Conservation (phyloP, 2,113 vertebrate genomes). For the Bothrops jararaca region DNA sequence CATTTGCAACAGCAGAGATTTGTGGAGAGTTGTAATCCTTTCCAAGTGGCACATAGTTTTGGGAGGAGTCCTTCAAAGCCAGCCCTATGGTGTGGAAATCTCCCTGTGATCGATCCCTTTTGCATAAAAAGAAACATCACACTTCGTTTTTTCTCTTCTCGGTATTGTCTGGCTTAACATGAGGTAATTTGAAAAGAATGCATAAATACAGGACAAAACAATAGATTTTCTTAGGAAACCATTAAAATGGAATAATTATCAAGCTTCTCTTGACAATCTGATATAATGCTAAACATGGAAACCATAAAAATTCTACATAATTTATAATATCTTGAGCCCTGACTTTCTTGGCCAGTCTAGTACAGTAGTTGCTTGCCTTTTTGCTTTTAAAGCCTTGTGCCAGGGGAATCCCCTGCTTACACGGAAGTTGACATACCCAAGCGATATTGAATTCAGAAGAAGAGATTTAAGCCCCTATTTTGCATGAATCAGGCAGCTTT, state of each 20-base stretch:
- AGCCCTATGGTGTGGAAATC: conserved; percentile 20
- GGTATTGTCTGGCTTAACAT: conserved; percentile 16
- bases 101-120: conserved; percentile 34
- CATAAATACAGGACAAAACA: conserved; percentile 33
- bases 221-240: conserved; percentile 42
- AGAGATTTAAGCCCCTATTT: background rate
- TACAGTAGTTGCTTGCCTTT: background rate
- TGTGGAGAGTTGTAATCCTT: conserved; percentile 40
- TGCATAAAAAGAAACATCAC: conserved; percentile 21
- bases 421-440: background rate
- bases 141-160: background rate
- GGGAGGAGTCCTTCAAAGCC: conserved; percentile 40
- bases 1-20: conserved; percentile 36
- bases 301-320: background rate
- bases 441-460: background rate
- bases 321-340: background rate
- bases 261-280: background rate
- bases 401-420: background rate
- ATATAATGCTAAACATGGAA: background rate
- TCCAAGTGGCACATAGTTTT: conserved; percentile 40
- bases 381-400: background rate
- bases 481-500: background rate
- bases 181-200: conserved; percentile 34
- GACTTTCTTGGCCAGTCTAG: background rate
- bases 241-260: rapidly evolving